Evolutionary conservation across 1,140 invertebrate species (phyloP), one percentile per base, ranked within the genome.

Genomic region (Ostrea edulis): DNA sequence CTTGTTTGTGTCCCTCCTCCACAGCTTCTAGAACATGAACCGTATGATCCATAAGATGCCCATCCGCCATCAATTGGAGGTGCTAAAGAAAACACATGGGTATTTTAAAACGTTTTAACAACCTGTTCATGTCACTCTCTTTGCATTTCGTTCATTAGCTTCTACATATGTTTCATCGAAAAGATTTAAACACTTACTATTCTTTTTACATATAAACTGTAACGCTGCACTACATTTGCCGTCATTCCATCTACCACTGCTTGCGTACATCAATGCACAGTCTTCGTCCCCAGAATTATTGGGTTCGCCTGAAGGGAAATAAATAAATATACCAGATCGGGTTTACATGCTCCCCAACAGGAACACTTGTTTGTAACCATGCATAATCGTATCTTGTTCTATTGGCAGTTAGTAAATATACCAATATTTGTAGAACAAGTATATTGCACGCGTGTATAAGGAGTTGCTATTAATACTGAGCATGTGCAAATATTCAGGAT

Each of bases 21-120:
- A 35, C 85, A 86, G 2, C 68, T 81, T 52, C 4, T 35, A 9
- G 85, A 81, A 25, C 85, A 86, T 4, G 65, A 12, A 2, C 71
- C 65, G 29, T 58, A 86, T 53, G 44, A 25, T 17, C 65, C 65
- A 22, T 11, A 86, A 0, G n/a, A 14, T 5, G 65, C 25, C 65
- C 65, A 86, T 11, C 85, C 85, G 17, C 84, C 84, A 44, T 86
- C 44, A 14, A 77, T 77, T 29, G 68, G 68, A 4, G 68, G 68
- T 9, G 68, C 68, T 77, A 25, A 20, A 20, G 5, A 58, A n/a
- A n/a, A n/a, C n/a, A n/a, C n/a, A n/a, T n/a, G n/a, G n/a, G n/a
- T n/a, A n/a, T n/a, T n/a, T n/a, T n/a, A n/a, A n/a, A n/a, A n/a
- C n/a, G n/a, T n/a, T n/a, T n/a, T n/a, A n/a, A 5, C 14, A 14